These are phyloP conservation scores for Ametastegia equiseti DNA, from an alignment of 2,888 invertebrate species.

Conservation along the genomic window DNA sequence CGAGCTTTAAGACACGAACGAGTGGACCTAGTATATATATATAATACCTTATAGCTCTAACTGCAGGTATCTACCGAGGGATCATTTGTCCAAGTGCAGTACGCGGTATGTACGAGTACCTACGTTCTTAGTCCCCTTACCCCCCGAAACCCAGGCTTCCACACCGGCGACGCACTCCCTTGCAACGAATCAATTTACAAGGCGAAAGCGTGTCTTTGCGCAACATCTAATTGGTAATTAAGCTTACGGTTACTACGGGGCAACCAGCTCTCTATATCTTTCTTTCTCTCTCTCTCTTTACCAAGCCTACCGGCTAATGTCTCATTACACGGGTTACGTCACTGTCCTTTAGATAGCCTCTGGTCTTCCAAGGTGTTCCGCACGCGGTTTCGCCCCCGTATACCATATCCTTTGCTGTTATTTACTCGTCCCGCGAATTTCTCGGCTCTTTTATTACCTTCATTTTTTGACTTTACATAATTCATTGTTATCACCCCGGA, in stretches of 20 bases:
- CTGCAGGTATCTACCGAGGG: constrained; percentile 9
- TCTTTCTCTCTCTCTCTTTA: no score
- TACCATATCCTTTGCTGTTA: background rate
- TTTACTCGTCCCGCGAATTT: background rate
- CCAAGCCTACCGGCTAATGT: constrained; percentile 37
- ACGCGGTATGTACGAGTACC: background rate
- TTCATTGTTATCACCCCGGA: background rate
- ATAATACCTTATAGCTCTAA: no score
- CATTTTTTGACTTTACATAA: no score
- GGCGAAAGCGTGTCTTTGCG: constrained; percentile 72
- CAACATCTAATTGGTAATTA: constrained; percentile 75
- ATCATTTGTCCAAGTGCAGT: constrained; percentile 27
- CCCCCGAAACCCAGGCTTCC: background rate
- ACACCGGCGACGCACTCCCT: constrained; percentile 51
- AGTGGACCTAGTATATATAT: background rate
- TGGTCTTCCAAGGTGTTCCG: background rate
- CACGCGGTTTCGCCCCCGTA: background rate
- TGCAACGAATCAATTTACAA: constrained; percentile 72
- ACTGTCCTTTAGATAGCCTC: constrained; percentile 27
- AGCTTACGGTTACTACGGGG: constrained; percentile 68
- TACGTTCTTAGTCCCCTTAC: background rate
- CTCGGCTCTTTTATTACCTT: no score
- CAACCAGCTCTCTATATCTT: constrained; percentile 24
- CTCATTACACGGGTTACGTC: constrained; percentile 45
- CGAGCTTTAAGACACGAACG: background rate